Base-by-base conservation (phyloP, 2,797 vertebrate species). In the Dermochelys coriacea region DNA sequence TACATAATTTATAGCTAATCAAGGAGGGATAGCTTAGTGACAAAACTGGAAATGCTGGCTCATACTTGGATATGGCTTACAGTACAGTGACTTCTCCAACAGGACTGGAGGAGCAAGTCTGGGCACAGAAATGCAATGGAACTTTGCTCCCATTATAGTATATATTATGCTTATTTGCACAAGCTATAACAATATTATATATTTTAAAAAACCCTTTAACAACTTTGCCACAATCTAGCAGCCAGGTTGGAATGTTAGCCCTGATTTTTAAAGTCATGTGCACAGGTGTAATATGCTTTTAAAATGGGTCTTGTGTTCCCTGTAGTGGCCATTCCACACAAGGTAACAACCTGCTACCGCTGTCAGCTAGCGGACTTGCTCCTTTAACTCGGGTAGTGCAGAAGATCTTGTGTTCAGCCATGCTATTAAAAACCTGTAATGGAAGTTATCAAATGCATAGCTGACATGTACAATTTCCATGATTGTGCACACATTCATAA, bases 121-220 rank as follows among this genome's bases (percentile, higher is more conserved):
- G 83, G 91, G 87, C 79, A 94, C 91, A 95, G 88, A 93, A 81
- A 55, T 95, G 78, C 31, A 97, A 96, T 94, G 96, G 94, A 92
- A 90, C 84, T 90, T 93, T 54, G 83, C 91, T 96, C 95, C 90
- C 27, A 57, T 57, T 57, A 57, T 57, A 57, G 5, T 52, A 19
- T 52, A 52, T 52, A 21, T 52, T 29, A 57, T 57, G 57, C 29
- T 59, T 59, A 31, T 59, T 31, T 31, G 57, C 29, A 14, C 27
- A 31, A 59, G 54, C 3, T 59, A 59, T 59, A 31, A 31, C 29
- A 59, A 31, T 31, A 31, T 31, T 59, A 59, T 31, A 15, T 59
- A 59, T 31, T 29, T 29, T 12, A 14, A 57, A 54, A 57, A 57
- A 57, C 55, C 19, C 5, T 4, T 82, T 54, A 54, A 84, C 78